Evolutionary conservation across 2,113 vertebrate species (phyloP).

Genomic region (Charina bottae): DNA sequence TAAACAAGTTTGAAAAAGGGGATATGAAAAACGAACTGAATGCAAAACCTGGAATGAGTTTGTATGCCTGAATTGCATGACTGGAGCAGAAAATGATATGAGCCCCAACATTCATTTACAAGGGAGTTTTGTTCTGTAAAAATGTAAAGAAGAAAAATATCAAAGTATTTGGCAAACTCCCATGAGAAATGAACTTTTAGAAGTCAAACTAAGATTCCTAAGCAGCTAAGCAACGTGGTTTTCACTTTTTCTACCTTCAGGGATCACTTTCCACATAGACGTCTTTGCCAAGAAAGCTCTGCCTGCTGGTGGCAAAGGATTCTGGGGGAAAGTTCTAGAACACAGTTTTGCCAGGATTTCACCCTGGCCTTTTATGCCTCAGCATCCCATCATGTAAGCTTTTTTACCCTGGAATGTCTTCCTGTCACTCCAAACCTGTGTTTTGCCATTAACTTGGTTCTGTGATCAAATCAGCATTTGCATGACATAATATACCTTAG

Average conservation of each 20-base stretch:
- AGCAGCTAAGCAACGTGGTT: conserved; percentile 6
- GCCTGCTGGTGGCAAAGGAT: background rate
- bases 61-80: conserved; percentile 53
- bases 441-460: background rate
- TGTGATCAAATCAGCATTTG: background rate
- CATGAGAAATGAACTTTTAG: conserved; percentile 39
- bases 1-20: conserved; percentile 68
- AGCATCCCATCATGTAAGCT: background rate
- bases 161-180: conserved; percentile 53
- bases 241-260: conserved; percentile 7
- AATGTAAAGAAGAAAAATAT: conserved; percentile 49
- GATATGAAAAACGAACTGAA: conserved; percentile 69
- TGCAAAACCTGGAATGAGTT: conserved; percentile 70
- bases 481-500: background rate
- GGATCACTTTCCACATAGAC: background rate
- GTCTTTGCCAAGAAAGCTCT: background rate
- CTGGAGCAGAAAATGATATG: conserved; percentile 44
- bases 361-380: background rate
- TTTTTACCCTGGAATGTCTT: background rate
- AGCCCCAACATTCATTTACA: conserved; percentile 44
- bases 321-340: background rate
- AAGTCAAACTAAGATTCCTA: conserved; percentile 11
- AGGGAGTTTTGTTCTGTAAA: conserved; percentile 59
- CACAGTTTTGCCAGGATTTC: background rate
- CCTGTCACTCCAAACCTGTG: background rate